Percentiles rank a stretch among this genome's conserved stretches.
These are phyloP conservation scores for Netelia fuscicornis DNA, from an alignment of 2,888 invertebrate genomes.

Conservation along the genomic window DNA sequence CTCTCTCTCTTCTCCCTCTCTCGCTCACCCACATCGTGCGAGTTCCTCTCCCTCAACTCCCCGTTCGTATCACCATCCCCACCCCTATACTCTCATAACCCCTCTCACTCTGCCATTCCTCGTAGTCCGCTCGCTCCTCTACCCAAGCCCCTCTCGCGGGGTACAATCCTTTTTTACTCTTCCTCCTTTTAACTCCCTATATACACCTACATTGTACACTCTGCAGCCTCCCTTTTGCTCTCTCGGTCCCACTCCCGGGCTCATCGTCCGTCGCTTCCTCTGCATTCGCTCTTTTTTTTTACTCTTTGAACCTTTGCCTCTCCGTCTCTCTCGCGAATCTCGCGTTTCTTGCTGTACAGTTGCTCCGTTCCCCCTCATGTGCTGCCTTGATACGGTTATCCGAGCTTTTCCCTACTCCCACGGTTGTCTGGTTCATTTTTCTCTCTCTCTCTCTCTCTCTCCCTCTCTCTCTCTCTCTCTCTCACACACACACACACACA, in stretches of 20 bases:
- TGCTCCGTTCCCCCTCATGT: constrained; percentile 6
- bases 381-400: constrained; percentile 51
- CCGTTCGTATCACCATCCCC: constrained; percentile 60
- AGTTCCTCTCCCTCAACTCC: background rate
- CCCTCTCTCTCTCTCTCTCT: constrained; percentile 12
- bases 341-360: constrained; percentile 28
- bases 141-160: constrained; percentile 12
- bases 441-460: background rate
- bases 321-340: background rate
- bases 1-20: constrained; percentile 37
- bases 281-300: constrained; percentile 31
- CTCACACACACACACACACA: background rate
- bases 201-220: constrained; percentile 30
- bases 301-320: constrained; percentile 56
- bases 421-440: constrained; percentile 3
- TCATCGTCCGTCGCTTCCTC: constrained; percentile 13
- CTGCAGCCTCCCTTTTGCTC: constrained; percentile 39
- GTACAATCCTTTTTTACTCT: constrained; percentile 50
- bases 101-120: constrained; percentile 53
- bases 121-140: constrained; percentile 20
- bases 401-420: background rate
- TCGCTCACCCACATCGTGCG: constrained; percentile 67
- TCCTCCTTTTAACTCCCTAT: constrained; percentile 28
- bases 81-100: constrained; percentile 38
- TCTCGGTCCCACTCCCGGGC: constrained; percentile 34